Base-by-base conservation (phyloP, 2,113 vertebrate species). In the Lycocorax pyrrhopterus region DNA sequence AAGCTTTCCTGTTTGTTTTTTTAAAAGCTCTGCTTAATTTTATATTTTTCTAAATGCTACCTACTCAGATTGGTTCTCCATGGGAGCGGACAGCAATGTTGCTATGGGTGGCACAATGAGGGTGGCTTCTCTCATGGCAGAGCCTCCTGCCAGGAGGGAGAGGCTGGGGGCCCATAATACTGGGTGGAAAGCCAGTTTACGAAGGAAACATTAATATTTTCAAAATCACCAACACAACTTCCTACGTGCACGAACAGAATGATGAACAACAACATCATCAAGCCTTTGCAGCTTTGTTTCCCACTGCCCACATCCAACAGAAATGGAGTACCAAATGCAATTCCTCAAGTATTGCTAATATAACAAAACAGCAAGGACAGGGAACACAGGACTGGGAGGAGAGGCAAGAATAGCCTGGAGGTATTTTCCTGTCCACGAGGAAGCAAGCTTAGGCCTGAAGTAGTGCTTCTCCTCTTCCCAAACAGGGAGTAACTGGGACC, bases 81-180 rank as follows among this genome's bases (percentile, higher is more conserved):
- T 21, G 35, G 32, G 18, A 44, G 47, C 27, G 47, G 37, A 41
- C 2, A 10, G 30, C 56, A 71, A 3, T 9, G 4, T 22, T 26
- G n/a, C 52, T 25, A 23, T 1, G 12, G 15, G 30, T 59, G 21
- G 69, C 64, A 84, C 30, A 72, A 21, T 8, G 22, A 32, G 35
- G 5, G 32, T 6, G 7, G 44, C 39, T 79, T 83, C 41, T 63
- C 39, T 44, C 46, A 27, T 18, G 32, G 29, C 51, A 89, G 62
- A 85, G 20, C 63, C 44, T 91, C 13, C 43, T 44, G 56, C 14
- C 83, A 88, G 32, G 35, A 77, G 16, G 20, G 39, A 83, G n/a
- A 88, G n/a, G 37, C n/a, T 0, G 0, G n/a, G 37, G 39, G 3
- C 79, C 43, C 6, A 2, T 14, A 72, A 58, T 0, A 2, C 33